phyloP scores from a whole-genome alignment of 2,797 vertebrate species.

The Eulemur coronatus region DNA sequence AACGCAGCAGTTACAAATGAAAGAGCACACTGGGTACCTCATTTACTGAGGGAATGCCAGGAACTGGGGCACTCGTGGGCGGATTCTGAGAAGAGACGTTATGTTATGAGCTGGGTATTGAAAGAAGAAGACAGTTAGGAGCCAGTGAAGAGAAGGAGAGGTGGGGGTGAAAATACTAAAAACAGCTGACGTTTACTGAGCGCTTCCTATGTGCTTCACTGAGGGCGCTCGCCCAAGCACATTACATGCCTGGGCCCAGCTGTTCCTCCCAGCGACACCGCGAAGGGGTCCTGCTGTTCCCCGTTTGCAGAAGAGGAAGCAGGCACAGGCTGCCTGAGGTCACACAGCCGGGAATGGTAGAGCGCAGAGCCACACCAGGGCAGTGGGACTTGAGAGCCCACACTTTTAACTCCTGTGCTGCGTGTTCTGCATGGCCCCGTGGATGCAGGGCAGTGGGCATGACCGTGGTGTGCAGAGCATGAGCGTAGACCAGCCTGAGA shows the following conservation, averaged over 20 bases:
- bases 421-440: background rate
- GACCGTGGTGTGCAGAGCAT: background rate
- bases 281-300: background rate
- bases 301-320: background rate
- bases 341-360: background rate
- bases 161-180: background rate
- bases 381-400: background rate
- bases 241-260: background rate
- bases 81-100: background rate
- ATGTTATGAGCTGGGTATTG: background rate
- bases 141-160: background rate
- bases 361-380: background rate
- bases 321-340: background rate
- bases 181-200: background rate
- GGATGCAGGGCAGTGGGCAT: background rate
- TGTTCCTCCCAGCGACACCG: accelerated
- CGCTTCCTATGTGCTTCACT: background rate
- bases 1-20: background rate
- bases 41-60: background rate
- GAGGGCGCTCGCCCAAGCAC: background rate
- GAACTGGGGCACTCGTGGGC: background rate
- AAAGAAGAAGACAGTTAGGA: background rate
- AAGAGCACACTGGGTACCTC: background rate
- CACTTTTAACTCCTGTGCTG: accelerated
- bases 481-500: accelerated